Base-by-base conservation (phyloP, 2,797 vertebrate species). In the Pelodytes ibericus region DNA sequence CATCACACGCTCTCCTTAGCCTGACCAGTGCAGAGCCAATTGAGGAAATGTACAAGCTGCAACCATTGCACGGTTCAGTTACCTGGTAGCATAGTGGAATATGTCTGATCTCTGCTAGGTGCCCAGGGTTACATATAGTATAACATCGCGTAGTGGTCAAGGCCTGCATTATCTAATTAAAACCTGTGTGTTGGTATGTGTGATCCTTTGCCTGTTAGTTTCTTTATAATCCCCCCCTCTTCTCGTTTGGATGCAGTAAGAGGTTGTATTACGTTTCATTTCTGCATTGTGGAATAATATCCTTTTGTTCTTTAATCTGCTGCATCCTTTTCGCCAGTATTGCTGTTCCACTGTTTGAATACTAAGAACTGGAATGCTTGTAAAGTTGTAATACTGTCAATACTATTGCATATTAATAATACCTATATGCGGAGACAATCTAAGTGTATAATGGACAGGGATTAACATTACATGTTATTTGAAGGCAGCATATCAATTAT, bases 151-250 rank as follows among this genome's bases (percentile, higher is more conserved):
- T 8, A 24, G n/a, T 33, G 29, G 13, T 1, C 47, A 9, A 22
- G 65, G 27, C 65, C 65, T 15, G 33, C 44, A 2, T 66, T 49
- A 65, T 44, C 24, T n/a, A 10, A 65, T 66, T 49, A 66, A 30
- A 13, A 20, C 4, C 31, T 27, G 33, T 59, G 33, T 36, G 66
- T 27, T 26, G 53, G 20, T 49, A 60, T 71, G 69, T 15, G n/a
- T 62, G 59, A 20, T 20, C 49, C 44, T 20, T 7, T 8, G 60
- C 49, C 47, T 20, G 18, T 30, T 53, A 22, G 7, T 39, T 56
- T 31, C 67, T 60, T 60, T 63, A 59, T 66, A 24, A 31, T 59
- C 51, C 25, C 72, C 62, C 59, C 72, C 72, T 63, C 70, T 25
- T 41, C 33, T 57, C 30, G 4, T 18, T 27, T 2, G 49, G 20